Percentiles rank a stretch among this genome's conserved stretches.
phyloP scores from a whole-genome alignment of 1,140 invertebrate genomes.

The Archivesica marissinica region DNA sequence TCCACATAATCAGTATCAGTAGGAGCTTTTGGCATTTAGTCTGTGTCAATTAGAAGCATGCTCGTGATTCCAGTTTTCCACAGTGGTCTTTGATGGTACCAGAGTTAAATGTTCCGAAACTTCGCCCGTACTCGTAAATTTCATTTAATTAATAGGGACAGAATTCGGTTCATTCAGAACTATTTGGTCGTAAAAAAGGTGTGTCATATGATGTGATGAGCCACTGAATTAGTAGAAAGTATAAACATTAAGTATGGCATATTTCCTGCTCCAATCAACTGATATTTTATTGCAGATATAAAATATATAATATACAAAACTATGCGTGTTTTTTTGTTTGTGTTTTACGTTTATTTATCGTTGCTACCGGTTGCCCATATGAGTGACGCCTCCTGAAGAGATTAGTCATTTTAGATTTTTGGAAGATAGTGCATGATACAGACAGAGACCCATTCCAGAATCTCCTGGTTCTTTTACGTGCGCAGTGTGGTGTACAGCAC shows the following conservation, averaged over 20 bases:
- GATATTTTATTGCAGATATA: neutral
- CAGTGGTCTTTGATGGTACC: neutral
- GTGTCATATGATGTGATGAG: neutral
- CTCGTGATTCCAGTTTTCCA: neutral
- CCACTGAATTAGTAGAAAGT: neutral
- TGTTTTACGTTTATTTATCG: no score
- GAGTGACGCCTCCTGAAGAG: no score
- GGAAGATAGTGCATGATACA: no score
- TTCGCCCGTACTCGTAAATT: constrained; percentile 27
- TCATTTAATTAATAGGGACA: constrained; percentile 16
- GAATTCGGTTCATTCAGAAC: constrained; percentile 19
- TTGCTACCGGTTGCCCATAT: no score
- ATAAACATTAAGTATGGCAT: no score
- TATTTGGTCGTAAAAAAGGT: constrained; percentile 4
- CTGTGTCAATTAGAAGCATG: constrained; percentile 40
- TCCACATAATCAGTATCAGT: constrained; percentile 13
- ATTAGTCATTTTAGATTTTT: no score
- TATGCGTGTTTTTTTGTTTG: no score
- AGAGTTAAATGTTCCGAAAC: constrained; percentile 4
- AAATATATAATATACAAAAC: neutral
- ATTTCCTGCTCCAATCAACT: neutral
- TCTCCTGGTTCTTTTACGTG: no score
- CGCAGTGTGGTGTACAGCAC: no score
- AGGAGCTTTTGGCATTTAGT: constrained; percentile 50
- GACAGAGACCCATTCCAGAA: no score